Conservation (phyloP, 2,113 vertebrate species). For the Uropsilus gracilis region DNA sequence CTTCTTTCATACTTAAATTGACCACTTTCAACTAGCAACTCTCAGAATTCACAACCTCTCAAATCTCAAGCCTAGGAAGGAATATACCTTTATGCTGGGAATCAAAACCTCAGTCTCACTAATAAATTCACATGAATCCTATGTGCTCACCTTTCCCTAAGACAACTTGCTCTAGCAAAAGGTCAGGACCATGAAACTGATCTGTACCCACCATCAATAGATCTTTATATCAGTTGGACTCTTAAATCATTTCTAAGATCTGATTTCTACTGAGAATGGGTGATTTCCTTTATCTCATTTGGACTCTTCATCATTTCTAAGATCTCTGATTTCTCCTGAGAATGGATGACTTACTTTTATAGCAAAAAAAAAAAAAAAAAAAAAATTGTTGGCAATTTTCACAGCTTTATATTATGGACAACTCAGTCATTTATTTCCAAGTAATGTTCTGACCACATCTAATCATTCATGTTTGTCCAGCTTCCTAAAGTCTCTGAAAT, state of each 20-base stretch:
- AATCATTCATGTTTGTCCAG: background rate
- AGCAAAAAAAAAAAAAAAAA: too few species aligned
- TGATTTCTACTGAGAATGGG: background rate
- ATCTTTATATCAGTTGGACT: background rate
- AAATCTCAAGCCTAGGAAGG: background rate
- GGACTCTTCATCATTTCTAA: background rate
- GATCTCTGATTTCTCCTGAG: background rate
- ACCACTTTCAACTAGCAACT: background rate
- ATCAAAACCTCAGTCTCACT: background rate
- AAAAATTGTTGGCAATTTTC: background rate
- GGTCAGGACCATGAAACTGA: background rate
- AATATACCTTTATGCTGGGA: background rate
- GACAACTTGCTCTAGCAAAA: background rate
- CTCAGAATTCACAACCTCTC: background rate
- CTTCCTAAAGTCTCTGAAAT: background rate
- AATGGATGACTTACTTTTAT: background rate
- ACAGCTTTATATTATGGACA: background rate
- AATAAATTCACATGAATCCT: background rate
- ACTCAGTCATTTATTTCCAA: background rate
- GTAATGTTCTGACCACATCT: background rate
- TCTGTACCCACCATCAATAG: background rate
- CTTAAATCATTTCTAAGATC: background rate
- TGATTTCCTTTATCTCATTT: background rate
- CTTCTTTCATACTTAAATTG: background rate
- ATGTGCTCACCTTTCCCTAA: background rate